These are phyloP conservation scores for Druon quercuslanigerum DNA, from an alignment of 1,140 invertebrate genomes.

Conservation along the genomic window DNA sequence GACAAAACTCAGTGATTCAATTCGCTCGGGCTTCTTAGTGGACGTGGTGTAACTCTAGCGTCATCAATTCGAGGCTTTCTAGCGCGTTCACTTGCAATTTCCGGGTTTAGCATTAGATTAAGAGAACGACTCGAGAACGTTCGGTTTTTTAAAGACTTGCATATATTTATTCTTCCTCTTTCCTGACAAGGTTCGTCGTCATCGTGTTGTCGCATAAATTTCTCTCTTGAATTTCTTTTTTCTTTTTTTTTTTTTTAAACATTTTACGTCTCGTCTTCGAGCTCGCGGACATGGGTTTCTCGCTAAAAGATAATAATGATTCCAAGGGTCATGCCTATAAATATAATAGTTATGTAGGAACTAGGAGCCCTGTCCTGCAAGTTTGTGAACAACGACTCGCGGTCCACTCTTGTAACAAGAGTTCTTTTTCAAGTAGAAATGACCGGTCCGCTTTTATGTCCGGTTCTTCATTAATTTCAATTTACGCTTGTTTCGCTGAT, in stretches of 20 bases:
- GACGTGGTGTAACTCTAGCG: background rate
- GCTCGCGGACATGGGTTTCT: background rate
- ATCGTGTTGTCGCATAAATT: background rate
- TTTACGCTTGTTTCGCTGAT: background rate
- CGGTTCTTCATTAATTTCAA: background rate
- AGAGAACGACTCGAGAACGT: no score
- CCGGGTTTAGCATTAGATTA: conserved; percentile 2
- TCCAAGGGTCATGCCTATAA: background rate
- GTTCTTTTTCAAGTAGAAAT: background rate
- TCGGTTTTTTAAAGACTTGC: background rate
- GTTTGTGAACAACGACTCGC: background rate
- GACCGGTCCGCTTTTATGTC: background rate
- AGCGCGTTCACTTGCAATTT: conserved; percentile 36
- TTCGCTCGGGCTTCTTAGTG: conserved; percentile 80
- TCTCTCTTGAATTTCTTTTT: background rate
- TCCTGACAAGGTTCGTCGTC: background rate
- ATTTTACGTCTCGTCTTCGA: background rate
- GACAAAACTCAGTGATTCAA: conserved; percentile 88
- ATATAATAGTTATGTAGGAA: background rate
- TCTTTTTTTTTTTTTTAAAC: background rate
- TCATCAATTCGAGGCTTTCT: conserved; percentile 28
- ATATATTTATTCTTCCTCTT: background rate
- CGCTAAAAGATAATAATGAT: background rate
- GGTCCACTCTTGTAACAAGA: background rate
- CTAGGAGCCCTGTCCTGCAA: background rate